A percentile compares a stretch with the other conserved stretches of the same genome.
These are phyloP conservation scores for Microcebus murinus DNA, from an alignment of 2,113 vertebrate genomes.

Conservation along the genomic window DNA sequence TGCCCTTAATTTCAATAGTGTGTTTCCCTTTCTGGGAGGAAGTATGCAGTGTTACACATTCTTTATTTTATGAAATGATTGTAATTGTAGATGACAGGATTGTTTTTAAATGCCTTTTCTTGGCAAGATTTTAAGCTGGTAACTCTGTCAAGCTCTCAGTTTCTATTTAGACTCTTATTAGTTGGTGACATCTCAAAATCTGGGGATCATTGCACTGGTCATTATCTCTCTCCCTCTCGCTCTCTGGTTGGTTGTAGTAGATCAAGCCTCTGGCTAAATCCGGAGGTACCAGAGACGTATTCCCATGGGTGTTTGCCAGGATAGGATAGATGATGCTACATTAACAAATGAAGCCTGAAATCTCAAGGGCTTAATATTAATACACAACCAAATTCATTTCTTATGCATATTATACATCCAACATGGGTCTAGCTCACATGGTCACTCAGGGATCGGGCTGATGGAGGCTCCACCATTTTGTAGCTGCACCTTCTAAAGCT, in stretches of 20 bases:
- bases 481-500: not conserved
- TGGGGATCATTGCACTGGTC: not conserved
- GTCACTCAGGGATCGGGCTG: not conserved
- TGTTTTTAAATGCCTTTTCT: not conserved
- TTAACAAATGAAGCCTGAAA: not conserved
- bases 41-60: too few species aligned
- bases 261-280: not conserved
- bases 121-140: not conserved
- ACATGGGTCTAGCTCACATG: too few species aligned
- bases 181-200: not conserved
- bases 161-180: not conserved
- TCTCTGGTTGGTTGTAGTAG: not conserved
- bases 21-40: not conserved
- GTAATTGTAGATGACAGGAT: not conserved
- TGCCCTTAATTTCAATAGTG: not conserved
- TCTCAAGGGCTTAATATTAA: not conserved
- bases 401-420: not conserved
- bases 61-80: not conserved
- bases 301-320: not conserved
- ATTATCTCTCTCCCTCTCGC: not conserved
- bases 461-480: not conserved
- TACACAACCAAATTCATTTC: not conserved
- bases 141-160: not conserved
- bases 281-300: not conserved
- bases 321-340: too few species aligned